Base-by-base conservation (phyloP, 1,140 invertebrate species). In the Temnothorax longispinosus region DNA sequence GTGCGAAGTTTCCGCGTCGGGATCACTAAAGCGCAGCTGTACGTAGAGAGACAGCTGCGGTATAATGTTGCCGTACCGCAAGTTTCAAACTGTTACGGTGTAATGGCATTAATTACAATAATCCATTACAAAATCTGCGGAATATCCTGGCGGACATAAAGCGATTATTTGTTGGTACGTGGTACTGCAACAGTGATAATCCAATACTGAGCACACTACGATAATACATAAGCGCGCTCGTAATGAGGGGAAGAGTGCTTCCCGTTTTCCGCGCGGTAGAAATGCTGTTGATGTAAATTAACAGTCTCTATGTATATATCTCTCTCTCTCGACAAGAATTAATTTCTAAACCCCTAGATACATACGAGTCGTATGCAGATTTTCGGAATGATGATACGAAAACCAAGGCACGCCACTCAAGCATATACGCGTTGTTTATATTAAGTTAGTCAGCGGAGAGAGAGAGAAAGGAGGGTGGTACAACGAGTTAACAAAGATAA, bases 401-500 rank as follows among this genome's bases (percentile, higher is more conserved):
- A 32, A 44, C 38, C 10, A 54, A 56, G 21, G 8, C 69, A 15
- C n/a, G 44, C 13, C 32, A 18, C 32, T 60, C 56, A 47, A 47
- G 44, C 62, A 44, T 58, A 64, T 58, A 64, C 74, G 35, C 15
- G 44, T 41, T 44, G 35, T 64, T 78, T 72, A 52, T 86, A 58
- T 82, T 47, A 50, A 58, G 21, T 67, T 67, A 67, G 35, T 47
- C 41, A 32, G 27, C 44, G 18, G 10, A 54, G 65, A 84, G 7
- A 54, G 7, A 27, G 27, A 27, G 27, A 54, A 35, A 41, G 32
- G 35, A 38, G 52, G 50, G 71, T 47, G 32, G 52, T 21, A 78
- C 80, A 89, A 86, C 88, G 62, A 89, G 84, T 89, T 86, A 89
- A 89, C 88, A 89, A 89, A 87, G 88, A 89, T 81, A 89, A 81